These are phyloP conservation scores for Tapera naevia DNA, from an alignment of 2,797 vertebrate species.

Conservation along the genomic window DNA sequence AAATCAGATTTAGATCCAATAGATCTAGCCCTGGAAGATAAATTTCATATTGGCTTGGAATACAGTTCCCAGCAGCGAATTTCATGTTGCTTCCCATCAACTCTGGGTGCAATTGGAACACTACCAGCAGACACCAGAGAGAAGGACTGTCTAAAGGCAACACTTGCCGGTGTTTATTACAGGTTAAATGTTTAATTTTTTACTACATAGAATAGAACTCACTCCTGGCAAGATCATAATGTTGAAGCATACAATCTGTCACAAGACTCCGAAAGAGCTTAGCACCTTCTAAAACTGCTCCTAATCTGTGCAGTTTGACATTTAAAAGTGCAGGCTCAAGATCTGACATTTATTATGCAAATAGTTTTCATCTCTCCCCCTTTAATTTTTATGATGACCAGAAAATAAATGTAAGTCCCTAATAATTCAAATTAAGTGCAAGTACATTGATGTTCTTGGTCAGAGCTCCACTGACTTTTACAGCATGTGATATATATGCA, in stretches of 20 bases:
- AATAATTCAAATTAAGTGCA: neutral
- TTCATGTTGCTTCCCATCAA: neutral
- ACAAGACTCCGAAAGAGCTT: neutral
- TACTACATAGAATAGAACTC: neutral
- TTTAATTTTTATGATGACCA: neutral
- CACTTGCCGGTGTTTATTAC: neutral
- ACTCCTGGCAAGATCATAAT: neutral
- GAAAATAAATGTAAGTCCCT: neutral
- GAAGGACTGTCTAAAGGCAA: neutral
- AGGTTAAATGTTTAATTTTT: neutral
- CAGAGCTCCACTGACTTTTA: neutral
- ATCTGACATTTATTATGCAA: conserved; percentile 5
- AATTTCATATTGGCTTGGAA: neutral
- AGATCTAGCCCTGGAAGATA: neutral
- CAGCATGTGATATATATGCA: neutral
- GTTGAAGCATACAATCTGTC: neutral
- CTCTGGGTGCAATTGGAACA: neutral
- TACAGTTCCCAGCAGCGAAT: neutral
- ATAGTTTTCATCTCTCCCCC: neutral
- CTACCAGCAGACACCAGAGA: neutral
- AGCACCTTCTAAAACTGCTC: conserved; percentile 4
- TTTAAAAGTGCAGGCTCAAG: conserved; percentile 11
- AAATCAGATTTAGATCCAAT: neutral
- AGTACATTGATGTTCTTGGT: neutral
- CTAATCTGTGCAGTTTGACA: neutral